Evolutionary conservation across 2,797 vertebrate genomes (phyloP), one percentile per base, ranked within the genome.

Genomic region (Mormyrops boulengeri): DNA sequence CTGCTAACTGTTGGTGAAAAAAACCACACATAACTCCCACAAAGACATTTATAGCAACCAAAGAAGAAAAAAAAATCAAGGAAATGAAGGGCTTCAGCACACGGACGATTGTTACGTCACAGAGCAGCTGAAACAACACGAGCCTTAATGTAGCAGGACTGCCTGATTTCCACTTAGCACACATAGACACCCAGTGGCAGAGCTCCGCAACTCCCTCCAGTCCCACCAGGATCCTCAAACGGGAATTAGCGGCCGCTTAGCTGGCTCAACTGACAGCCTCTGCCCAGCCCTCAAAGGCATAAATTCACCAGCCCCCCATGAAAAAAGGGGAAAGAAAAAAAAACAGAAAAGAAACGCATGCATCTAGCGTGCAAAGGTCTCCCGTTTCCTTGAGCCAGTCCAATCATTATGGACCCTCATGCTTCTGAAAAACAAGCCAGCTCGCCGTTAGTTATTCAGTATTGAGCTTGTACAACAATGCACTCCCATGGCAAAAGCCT

Each of bases 381-480:
- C 85, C 53, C 88, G 5, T n/a, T 73, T 88, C 44, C 57, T 57
- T 26, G 49, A 84, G 47, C 50, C 73, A 85, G 41, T 50, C 47
- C 49, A 52, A 57, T 44, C 89, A 38, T 50, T 73, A 49, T 66
- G 60, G 84, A 66, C 38, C 89, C n/a, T 85, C 55, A 49, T 60
- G 38, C 47, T 49, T 87, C 26, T 38, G 92, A 90, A 87, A 92
- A 92, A 90, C 84, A 92, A 93, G 93, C 90, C 92, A 90, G 93
- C 90, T 89, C 82, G 94, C 94, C 94, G 90, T 93, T 62, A 52
- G 26, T 69, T 91, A 87, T 94, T 93, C 94, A 94, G 95, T 95
- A 95, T 95, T 91, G 91, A 92, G 92, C 95, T 95, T 95, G 94
- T 95, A 94, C 94, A 96, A 93, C 91, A 93, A 93, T 92, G 91